Base-by-base conservation (phyloP, 2,113 vertebrate species). In the Gambusia holbrooki region DNA sequence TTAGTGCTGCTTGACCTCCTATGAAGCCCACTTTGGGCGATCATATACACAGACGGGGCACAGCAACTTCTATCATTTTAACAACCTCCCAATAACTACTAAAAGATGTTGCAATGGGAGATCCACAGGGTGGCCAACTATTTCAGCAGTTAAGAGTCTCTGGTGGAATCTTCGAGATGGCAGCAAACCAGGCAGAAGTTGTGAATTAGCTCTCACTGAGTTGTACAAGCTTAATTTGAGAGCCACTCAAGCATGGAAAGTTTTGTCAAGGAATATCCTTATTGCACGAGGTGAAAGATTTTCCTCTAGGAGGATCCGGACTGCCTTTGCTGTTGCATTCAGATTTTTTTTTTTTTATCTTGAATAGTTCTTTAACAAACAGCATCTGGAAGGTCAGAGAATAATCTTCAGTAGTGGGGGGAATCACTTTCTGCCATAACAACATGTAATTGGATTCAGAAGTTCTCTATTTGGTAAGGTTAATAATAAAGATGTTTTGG, bases 201-300 rank as follows among this genome's bases (percentile, higher is more conserved):
- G 76, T 35, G 0, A 77, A 75, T 84, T 69, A 76, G 73, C 82
- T 67, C 22, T 58, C 35, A 75, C 78, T 64, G 3, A 79, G 65
- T 32, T 66, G 71, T 62, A 62, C 69, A 54, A 54, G 69, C 81
- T 90, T 85, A 73, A 87, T 77, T 74, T 29, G 62, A 85, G 68
- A 81, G 51, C 62, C 61, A 11, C 22, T 65, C 33, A 5, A 25
- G 75, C 78, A 29, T 25, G 32, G 29, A 25, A 66, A 67, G 65
- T 66, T 81, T 76, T 80, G 86, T 89, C 74, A 80, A 84, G 82
- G 80, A 45, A 84, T 62, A 86, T 58, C 27, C 51, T 79, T 78
- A 22, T 77, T 60, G 73, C 68, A 85, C 40, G 79, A 89, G 85
- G 80, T 84, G 72, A 79, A 87, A 74, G 42, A 58, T 66, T 87